Percentiles rank a stretch among this genome's conserved stretches.
These are phyloP conservation scores for Glyptemys insculpta DNA, from an alignment of 2,797 vertebrate genomes.

Conservation along the genomic window DNA sequence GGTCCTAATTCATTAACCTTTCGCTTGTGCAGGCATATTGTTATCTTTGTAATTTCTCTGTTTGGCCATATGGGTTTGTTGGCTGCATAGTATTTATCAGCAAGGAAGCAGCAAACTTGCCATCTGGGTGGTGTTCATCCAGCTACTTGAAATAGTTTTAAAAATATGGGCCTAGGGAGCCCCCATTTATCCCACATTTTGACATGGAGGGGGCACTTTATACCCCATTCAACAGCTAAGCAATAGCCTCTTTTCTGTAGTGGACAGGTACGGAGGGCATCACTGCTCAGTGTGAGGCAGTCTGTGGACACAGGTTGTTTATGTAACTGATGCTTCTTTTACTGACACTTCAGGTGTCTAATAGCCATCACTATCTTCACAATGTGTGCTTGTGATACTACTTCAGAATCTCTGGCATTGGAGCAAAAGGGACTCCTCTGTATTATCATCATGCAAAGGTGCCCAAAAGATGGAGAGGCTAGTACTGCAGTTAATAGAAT, in stretches of 20 bases:
- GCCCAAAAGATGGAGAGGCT: not conserved
- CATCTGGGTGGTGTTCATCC: slow-evolving; percentile 49
- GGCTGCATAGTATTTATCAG: slow-evolving; percentile 55
- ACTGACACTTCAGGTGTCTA: not conserved
- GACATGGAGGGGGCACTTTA: rapidly evolving
- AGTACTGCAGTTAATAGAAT: not conserved
- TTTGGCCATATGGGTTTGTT: slow-evolving; percentile 58
- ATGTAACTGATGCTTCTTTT: not conserved
- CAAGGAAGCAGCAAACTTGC: slow-evolving; percentile 42
- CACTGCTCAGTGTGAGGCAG: not conserved
- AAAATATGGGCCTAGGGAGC: not conserved
- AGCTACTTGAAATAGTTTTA: slow-evolving; percentile 28
- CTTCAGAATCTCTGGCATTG: not conserved
- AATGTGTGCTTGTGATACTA: not conserved
- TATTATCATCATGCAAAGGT: not conserved
- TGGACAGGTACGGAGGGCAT: rapidly evolving
- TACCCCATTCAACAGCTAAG: not conserved
- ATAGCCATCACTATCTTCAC: not conserved
- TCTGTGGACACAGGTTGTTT: not conserved
- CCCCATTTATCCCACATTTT: not conserved
- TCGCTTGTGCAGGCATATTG: slow-evolving; percentile 1
- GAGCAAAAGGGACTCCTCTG: not conserved
- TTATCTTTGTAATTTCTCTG: slow-evolving; percentile 53
- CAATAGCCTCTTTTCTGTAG: rapidly evolving
- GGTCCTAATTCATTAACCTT: slow-evolving; percentile 55